Evolutionary conservation across 1,140 invertebrate genomes (phyloP).

Genomic region (Solenopsis invicta): DNA sequence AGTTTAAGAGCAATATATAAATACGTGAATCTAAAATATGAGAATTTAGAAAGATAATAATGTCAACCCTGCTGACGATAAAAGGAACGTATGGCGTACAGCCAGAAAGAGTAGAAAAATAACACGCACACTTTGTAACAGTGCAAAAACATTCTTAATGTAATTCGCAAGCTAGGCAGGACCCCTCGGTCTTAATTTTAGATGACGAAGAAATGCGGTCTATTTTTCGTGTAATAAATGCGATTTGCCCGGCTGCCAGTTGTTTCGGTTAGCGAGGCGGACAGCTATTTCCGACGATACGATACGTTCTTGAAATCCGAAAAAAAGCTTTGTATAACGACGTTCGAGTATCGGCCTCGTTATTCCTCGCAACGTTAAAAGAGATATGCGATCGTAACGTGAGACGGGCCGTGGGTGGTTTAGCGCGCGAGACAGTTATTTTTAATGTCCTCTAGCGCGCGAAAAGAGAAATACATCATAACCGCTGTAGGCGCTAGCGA

Average conservation of each 20-base stretch:
- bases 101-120: background rate
- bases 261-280: constrained; percentile 26
- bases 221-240: constrained; percentile 68
- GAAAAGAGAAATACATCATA: constrained; percentile 60
- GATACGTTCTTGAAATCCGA: constrained; percentile 56
- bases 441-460: constrained; percentile 71
- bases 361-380: constrained; percentile 63
- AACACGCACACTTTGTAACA: background rate
- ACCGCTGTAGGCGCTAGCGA: constrained; percentile 52
- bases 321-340: constrained; percentile 42
- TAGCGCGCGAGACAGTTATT: constrained; percentile 70
- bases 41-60: background rate
- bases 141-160: constrained; percentile 2
- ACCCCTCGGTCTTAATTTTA: constrained; percentile 49
- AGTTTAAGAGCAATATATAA: background rate
- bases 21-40: background rate
- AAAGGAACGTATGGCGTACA: background rate
- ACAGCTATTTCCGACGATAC: constrained; percentile 69
- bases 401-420: constrained; percentile 73
- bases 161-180: constrained; percentile 32
- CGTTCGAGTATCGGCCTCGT: constrained; percentile 30
- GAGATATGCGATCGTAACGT: constrained; percentile 74
- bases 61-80: background rate
- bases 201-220: constrained; percentile 48
- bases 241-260: constrained; percentile 47